Evolutionary conservation across 2,888 invertebrate species (phyloP), one percentile per base, ranked within the genome.

Genomic region (Eupithecia inturbata): DNA sequence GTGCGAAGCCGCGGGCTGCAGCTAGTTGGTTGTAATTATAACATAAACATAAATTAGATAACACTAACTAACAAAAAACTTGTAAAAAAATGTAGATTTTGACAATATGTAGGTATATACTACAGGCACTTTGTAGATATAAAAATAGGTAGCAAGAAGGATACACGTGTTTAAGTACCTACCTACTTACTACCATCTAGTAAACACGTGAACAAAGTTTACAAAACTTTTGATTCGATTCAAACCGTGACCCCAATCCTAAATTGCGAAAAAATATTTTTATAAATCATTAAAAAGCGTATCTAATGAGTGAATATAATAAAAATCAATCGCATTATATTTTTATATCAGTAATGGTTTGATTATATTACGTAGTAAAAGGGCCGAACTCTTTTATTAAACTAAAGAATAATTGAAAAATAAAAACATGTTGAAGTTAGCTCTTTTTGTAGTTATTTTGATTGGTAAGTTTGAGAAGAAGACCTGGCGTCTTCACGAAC

Each of bases 141-240:
- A n/a, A n/a, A n/a, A n/a, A n/a, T n/a, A n/a, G n/a, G n/a, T n/a
- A n/a, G n/a, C n/a, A n/a, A n/a, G n/a, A n/a, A n/a, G n/a, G n/a
- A n/a, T n/a, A n/a, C n/a, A n/a, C n/a, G n/a, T n/a, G n/a, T n/a
- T n/a, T n/a, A n/a, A n/a, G n/a, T n/a, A n/a, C n/a, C n/a, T n/a
- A n/a, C n/a, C n/a, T n/a, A n/a, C n/a, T n/a, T 41, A 41, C 41
- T 19, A 19, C 5, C 16, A 16, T 41, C 1, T 16, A 41, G 3
- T 26, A 26, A 26, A 26, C 57, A 57, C 57, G 26, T 12, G 22
- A 57, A 5, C 14, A 26, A 26, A 57, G 57, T 57, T 57, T 57
- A 26, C 14, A 26, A 57, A 57, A 57, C 57, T 57, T 57, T 57
- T 26, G 57, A 57, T 57, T 57, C 57, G 57, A 57, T 57, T 26